Percentiles rank a stretch among this genome's conserved stretches.
Conservation (phyloP, 2,113 vertebrate species). For the Epinephelus moara region DNA sequence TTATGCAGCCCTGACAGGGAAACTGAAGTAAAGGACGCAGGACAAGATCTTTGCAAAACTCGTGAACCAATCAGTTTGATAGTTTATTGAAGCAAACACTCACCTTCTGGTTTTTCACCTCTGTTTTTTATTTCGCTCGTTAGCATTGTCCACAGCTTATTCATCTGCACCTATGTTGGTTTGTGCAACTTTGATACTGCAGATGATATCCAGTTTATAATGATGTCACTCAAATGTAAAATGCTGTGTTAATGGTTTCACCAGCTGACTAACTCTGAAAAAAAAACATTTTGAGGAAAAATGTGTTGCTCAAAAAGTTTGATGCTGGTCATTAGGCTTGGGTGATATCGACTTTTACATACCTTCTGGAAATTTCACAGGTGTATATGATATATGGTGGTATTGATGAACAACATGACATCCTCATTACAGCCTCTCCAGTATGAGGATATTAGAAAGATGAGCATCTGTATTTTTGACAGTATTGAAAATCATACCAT, state of each 20-base stretch:
- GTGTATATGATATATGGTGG: too few relatives aligned
- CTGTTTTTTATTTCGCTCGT: too few relatives aligned
- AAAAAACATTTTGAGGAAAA: too few relatives aligned
- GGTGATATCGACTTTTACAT: too few relatives aligned
- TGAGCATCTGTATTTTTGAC: too few relatives aligned
- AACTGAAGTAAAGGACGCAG: background rate
- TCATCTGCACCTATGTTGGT: accelerated
- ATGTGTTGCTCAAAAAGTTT: background rate
- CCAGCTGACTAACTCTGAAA: background rate
- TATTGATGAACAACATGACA: too few relatives aligned
- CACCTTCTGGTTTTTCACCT: too few relatives aligned
- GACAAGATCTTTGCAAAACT: background rate
- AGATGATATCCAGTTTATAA: background rate
- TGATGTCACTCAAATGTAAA: background rate
- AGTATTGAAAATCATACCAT: too few relatives aligned
- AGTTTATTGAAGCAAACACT: background rate
- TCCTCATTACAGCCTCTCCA: too few relatives aligned
- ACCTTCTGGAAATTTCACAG: too few relatives aligned
- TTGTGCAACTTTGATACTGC: background rate
- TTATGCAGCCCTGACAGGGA: background rate
- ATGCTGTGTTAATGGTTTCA: background rate
- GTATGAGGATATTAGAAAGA: too few relatives aligned
- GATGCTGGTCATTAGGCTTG: background rate
- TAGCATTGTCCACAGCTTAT: background rate
- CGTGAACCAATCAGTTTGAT: background rate